A percentile compares a stretch with the other conserved stretches of the same genome.
Conservation (phyloP, 1,140 invertebrate species). For the Saccostrea echinata region DNA sequence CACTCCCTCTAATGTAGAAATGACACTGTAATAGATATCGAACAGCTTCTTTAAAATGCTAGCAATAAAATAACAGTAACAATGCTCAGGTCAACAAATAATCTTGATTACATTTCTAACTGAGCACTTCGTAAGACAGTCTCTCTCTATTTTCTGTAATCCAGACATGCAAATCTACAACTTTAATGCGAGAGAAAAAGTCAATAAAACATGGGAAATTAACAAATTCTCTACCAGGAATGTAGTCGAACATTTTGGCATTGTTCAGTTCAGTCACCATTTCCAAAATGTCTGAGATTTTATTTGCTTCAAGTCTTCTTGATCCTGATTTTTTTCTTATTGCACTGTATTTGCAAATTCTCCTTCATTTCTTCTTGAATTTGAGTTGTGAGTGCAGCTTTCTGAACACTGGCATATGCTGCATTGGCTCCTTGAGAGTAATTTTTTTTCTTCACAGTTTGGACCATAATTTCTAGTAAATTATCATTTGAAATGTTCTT, state of each 20-base stretch:
- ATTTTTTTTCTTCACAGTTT: conserved; percentile 45
- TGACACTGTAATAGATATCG: background rate
- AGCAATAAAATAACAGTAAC: background rate
- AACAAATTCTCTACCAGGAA: conserved; percentile 35
- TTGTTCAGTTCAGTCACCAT: conserved; percentile 26
- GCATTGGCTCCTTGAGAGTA: conserved; percentile 47
- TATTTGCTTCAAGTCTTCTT: conserved; percentile 17
- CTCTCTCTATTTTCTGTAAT: conserved; percentile 14
- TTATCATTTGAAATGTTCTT: conserved; percentile 44
- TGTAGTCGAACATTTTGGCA: conserved; percentile 15
- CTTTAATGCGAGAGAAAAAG: conserved; percentile 20
- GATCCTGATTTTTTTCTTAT: conserved; percentile 6
- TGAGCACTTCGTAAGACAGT: conserved; percentile 17
- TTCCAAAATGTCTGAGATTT: conserved; percentile 37
- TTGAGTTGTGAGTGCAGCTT: conserved; percentile 32
- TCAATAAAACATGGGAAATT: background rate
- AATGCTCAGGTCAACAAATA: background rate
- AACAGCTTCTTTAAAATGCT: background rate
- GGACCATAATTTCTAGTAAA: conserved; percentile 21
- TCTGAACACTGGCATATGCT: conserved; percentile 41
- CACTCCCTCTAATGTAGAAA: background rate
- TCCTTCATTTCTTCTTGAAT: conserved; percentile 42
- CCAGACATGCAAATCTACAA: background rate
- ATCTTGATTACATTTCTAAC: too few relatives aligned
- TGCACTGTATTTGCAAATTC: conserved; percentile 35